Conservation (phyloP, 2,888 invertebrate species). For the Cheilosia scutellata region DNA sequence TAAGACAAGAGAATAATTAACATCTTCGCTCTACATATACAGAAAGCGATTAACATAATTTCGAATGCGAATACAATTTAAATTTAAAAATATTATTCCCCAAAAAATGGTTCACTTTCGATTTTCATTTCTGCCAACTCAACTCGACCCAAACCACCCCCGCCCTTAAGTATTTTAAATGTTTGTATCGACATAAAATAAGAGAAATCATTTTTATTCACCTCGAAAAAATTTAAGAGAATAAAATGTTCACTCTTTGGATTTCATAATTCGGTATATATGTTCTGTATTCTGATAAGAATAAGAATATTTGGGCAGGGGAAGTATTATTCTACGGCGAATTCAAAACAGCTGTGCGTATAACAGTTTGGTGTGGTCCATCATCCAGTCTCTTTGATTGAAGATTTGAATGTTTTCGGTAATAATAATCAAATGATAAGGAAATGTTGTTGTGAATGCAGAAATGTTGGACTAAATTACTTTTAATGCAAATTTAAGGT, state of each 20-base stretch:
- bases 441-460: no score
- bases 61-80: neutral
- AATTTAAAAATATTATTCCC: conserved; percentile 17
- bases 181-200: no score
- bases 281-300: conserved; percentile 57
- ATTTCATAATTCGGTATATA: conserved; percentile 5
- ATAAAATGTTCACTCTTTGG: neutral
- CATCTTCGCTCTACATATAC: conserved; percentile 18
- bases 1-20: conserved; percentile 26
- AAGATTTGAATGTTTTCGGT: neutral
- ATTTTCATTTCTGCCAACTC: conserved; percentile 14
- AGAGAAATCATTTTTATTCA: conserved; percentile 1
- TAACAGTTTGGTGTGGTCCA: conserved; percentile 41
- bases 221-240: conserved; percentile 34
- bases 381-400: neutral
- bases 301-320: conserved; percentile 4
- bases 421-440: no score
- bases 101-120: conserved; percentile 30
- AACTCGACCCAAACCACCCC: conserved; percentile 12
- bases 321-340: conserved; percentile 39
- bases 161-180: neutral
- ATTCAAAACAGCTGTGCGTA: conserved; percentile 63
- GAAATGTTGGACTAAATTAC: no score
- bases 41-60: conserved; percentile 30
- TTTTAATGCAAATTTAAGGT: no score